These are phyloP conservation scores for Lasioglossum morio DNA, from an alignment of 2,888 invertebrate genomes.

Conservation along the genomic window DNA sequence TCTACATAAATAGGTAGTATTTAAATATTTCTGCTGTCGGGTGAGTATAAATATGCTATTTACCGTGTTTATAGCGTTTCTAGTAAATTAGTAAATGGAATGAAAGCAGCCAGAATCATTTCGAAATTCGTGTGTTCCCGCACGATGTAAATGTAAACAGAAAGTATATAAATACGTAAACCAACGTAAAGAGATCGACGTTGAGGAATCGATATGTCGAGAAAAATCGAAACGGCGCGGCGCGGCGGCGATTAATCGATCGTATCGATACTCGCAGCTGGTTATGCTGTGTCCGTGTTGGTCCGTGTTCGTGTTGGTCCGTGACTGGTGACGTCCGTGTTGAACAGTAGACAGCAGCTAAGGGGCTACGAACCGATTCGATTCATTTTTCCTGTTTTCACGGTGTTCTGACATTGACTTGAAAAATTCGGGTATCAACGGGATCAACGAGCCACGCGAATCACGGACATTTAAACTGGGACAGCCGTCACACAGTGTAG, in stretches of 20 bases:
- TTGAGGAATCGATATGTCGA: constrained; percentile 49
- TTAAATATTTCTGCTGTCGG: too few relatives aligned
- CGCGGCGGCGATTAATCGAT: constrained; percentile 36
- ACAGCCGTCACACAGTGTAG: constrained; percentile 21
- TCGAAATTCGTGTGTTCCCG: not conserved
- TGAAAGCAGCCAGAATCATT: not conserved
- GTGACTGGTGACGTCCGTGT: constrained; percentile 10
- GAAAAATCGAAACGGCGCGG: not conserved
- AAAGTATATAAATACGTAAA: too few relatives aligned
- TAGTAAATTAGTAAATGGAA: not conserved
- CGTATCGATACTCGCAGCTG: constrained; percentile 49
- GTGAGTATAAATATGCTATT: too few relatives aligned
- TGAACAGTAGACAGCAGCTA: constrained; percentile 61
- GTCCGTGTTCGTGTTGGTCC: too few relatives aligned
- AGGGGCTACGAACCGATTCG: constrained; percentile 29
- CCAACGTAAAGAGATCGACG: not conserved
- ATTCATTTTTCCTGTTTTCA: constrained; percentile 29
- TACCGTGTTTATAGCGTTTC: too few relatives aligned
- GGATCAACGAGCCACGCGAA: constrained; percentile 15
- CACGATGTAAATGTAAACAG: constrained; percentile 1
- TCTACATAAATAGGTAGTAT: too few relatives aligned
- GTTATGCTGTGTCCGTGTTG: constrained; percentile 7
- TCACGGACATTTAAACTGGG: constrained; percentile 21
- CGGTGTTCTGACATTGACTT: constrained; percentile 45
- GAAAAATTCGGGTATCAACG: constrained; percentile 47